Evolutionary conservation across 2,113 vertebrate genomes (phyloP).

Genomic region (Vimba vimba): DNA sequence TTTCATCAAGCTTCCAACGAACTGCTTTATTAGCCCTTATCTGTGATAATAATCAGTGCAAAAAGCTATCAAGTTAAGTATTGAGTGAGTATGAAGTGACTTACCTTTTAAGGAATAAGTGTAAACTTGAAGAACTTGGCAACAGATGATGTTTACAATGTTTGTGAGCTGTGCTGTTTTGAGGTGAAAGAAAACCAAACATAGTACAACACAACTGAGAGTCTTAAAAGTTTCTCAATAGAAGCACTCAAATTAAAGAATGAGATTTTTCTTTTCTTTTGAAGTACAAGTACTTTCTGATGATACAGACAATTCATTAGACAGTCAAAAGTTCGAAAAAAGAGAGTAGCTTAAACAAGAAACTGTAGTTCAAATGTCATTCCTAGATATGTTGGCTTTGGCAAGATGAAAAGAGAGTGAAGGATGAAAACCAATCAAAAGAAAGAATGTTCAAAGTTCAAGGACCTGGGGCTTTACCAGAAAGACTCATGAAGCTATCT

Average conservation of each 20-base stretch:
- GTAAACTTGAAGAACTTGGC: slow-evolving; percentile 5
- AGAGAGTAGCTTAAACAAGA: background rate
- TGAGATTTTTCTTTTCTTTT: background rate
- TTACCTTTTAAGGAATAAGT: slow-evolving; percentile 3
- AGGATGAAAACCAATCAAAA: slow-evolving; percentile 7
- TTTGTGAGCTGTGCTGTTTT: background rate
- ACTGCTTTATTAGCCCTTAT: background rate
- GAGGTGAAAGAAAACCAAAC: slow-evolving; percentile 17
- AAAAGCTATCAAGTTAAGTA: background rate
- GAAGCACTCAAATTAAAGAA: background rate
- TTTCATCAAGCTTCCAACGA: background rate
- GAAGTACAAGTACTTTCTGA: background rate
- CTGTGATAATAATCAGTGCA: background rate
- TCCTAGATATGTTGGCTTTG: background rate
- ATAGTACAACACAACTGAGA: background rate
- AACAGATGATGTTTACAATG: slow-evolving; percentile 5
- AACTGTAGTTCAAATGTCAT: background rate
- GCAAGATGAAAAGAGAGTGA: background rate
- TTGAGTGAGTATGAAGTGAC: background rate
- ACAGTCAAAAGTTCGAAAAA: background rate
- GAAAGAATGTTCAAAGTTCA: slow-evolving; percentile 1
- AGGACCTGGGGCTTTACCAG: background rate
- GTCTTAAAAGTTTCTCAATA: background rate
- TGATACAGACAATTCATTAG: background rate
- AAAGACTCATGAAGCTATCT: background rate